Percentiles rank a stretch among this genome's conserved stretches.
These are phyloP conservation scores for Tyrannus savana DNA, from an alignment of 2,113 vertebrate genomes.

Conservation along the genomic window DNA sequence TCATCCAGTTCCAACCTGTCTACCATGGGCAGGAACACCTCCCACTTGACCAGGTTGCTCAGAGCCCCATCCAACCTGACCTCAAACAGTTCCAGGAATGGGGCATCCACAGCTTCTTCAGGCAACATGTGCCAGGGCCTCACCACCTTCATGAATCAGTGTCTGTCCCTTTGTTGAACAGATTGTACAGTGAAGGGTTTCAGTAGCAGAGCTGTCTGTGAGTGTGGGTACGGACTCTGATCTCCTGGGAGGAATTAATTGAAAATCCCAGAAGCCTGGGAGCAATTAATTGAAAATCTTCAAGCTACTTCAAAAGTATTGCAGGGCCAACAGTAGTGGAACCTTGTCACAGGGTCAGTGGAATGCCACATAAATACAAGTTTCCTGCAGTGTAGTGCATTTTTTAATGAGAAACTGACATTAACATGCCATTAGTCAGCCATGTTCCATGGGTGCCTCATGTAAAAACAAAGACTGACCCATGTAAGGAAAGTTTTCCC, in stretches of 20 bases:
- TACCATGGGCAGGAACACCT: background rate
- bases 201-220: background rate
- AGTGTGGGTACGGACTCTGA: background rate
- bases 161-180: background rate
- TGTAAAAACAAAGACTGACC: background rate
- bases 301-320: background rate
- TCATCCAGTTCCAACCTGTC: background rate
- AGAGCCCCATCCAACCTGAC: background rate
- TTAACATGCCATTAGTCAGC: rapidly evolving
- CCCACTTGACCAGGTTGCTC: background rate
- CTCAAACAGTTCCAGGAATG: background rate
- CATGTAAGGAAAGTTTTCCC: background rate
- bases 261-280: background rate
- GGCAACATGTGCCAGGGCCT: background rate
- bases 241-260: background rate
- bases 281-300: background rate
- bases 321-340: background rate
- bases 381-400: background rate
- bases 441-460: rapidly evolving
- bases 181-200: background rate
- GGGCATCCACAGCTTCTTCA: background rate
- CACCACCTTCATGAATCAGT: background rate
- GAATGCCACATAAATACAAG: background rate
- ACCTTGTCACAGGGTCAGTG: rapidly evolving
- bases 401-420: background rate